Evolutionary conservation across 2,113 vertebrate genomes (phyloP).

Genomic region (Limanda limanda): DNA sequence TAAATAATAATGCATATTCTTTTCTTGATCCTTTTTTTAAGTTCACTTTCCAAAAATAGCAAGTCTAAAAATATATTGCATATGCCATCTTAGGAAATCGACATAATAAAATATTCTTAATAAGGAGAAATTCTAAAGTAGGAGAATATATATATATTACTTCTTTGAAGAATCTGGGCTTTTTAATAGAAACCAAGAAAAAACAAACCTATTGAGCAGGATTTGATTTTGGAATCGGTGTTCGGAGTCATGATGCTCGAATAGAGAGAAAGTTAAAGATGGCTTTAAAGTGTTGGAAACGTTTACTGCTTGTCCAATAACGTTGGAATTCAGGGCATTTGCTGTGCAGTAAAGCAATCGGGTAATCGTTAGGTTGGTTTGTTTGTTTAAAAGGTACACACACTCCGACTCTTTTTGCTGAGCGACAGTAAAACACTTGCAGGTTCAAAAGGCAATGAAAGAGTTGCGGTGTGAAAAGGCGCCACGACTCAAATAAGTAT

Average conservation of each 20-base stretch:
- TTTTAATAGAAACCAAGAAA: slow-evolving; percentile 44
- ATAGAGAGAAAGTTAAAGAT: slow-evolving; percentile 52
- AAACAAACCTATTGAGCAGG: slow-evolving; percentile 27
- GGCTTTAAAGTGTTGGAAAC: slow-evolving; percentile 52
- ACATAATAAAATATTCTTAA: slow-evolving; percentile 82
- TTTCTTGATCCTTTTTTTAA: slow-evolving; percentile 44
- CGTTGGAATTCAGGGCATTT: slow-evolving; percentile 23
- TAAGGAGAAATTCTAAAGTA: slow-evolving; percentile 74
- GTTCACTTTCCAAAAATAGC: slow-evolving; percentile 78
- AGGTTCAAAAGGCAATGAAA: slow-evolving; percentile 69
- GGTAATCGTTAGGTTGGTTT: slow-evolving; percentile 45
- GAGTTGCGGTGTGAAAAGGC: slow-evolving; percentile 16
- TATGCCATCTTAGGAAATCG: slow-evolving; percentile 81
- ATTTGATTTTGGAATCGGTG: slow-evolving; percentile 49
- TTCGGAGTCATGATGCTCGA: slow-evolving; percentile 31
- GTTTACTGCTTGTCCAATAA: slow-evolving; percentile 15
- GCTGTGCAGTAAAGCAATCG: slow-evolving; percentile 59
- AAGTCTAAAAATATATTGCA: slow-evolving; percentile 83
- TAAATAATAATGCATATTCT: slow-evolving; percentile 61
- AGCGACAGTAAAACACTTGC: slow-evolving; percentile 64
- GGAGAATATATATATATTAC: slow-evolving; percentile 67
- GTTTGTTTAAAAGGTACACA: slow-evolving; percentile 48
- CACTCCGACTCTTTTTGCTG: slow-evolving; percentile 48
- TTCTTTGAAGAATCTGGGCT: slow-evolving; percentile 65
- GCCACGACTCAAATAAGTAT: slow-evolving; percentile 32